Conservation (phyloP, 2,797 vertebrate species). For the Phataginus tricuspis region DNA sequence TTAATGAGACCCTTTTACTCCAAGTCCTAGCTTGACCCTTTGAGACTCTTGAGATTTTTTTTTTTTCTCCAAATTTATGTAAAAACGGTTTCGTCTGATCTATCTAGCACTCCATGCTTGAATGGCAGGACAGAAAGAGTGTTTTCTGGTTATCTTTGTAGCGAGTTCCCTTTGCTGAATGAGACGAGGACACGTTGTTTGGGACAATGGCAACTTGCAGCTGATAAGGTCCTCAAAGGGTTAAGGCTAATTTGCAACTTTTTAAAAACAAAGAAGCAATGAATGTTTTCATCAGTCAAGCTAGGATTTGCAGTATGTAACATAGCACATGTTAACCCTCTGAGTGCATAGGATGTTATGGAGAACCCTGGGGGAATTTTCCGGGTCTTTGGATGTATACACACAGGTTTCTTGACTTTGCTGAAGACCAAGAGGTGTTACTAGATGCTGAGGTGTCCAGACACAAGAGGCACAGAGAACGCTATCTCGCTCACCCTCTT, state of each 20-base stretch:
- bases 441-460: conserved; percentile 56
- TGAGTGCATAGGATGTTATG: conserved; percentile 84
- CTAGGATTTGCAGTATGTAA: conserved; percentile 86
- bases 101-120: conserved; percentile 79
- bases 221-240: conserved; percentile 88
- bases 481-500: conserved; percentile 39
- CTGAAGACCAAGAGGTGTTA: conserved; percentile 60
- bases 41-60: conserved; percentile 85
- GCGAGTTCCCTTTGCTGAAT: conserved; percentile 81
- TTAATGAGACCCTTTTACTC: conserved; percentile 90
- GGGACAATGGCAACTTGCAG: conserved; percentile 85
- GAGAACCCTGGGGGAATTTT: conserved; percentile 79
- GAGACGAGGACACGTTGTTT: conserved; percentile 78
- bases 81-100: conserved; percentile 82
- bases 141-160: conserved; percentile 83
- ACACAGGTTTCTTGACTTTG: conserved; percentile 75
- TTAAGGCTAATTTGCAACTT: conserved; percentile 86
- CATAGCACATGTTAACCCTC: conserved; percentile 88
- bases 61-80: conserved; percentile 76
- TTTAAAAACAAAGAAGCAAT: conserved; percentile 85
- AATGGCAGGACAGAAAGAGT: conserved; percentile 80
- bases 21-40: conserved; percentile 89
- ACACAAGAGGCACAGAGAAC: conserved; percentile 47
- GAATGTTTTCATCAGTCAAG: conserved; percentile 88
- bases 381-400: conserved; percentile 79